Evolutionary conservation across 2,113 vertebrate genomes (phyloP).

Genomic region (Murina feae): DNA sequence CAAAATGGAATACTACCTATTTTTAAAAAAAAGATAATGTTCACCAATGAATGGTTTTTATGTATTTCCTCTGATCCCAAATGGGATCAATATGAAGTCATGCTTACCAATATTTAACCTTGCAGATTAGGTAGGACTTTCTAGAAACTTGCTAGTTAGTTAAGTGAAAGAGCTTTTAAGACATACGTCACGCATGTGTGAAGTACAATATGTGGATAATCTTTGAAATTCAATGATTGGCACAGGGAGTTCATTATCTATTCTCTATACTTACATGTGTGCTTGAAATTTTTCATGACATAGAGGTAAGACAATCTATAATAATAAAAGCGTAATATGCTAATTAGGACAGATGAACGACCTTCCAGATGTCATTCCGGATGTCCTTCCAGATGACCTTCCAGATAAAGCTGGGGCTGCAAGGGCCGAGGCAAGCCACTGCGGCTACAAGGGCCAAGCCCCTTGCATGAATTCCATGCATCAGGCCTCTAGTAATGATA

Average conservation of each 20-base stretch:
- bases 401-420: too few species aligned
- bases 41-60: not conserved
- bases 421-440: too few species aligned
- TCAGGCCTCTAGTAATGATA: too few species aligned
- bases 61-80: not conserved
- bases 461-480: too few species aligned
- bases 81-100: not conserved
- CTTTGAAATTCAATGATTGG: not conserved
- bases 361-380: too few species aligned
- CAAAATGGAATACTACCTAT: not conserved
- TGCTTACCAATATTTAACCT: not conserved
- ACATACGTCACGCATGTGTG: not conserved
- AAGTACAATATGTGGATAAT: not conserved
- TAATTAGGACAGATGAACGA: too few species aligned
- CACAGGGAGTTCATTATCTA: not conserved
- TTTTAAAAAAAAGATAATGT: not conserved
- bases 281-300: not conserved
- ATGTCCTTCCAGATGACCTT: too few species aligned
- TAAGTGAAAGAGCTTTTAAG: not conserved
- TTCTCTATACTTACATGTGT: not conserved
- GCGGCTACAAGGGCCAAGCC: too few species aligned
- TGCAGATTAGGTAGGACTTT: not conserved
- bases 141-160: not conserved
- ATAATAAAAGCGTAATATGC: too few species aligned
- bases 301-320: not conserved